Evolutionary conservation across 2,888 invertebrate species (phyloP), one percentile per base, ranked within the genome.

Genomic region (Lydus trimaculatus): DNA sequence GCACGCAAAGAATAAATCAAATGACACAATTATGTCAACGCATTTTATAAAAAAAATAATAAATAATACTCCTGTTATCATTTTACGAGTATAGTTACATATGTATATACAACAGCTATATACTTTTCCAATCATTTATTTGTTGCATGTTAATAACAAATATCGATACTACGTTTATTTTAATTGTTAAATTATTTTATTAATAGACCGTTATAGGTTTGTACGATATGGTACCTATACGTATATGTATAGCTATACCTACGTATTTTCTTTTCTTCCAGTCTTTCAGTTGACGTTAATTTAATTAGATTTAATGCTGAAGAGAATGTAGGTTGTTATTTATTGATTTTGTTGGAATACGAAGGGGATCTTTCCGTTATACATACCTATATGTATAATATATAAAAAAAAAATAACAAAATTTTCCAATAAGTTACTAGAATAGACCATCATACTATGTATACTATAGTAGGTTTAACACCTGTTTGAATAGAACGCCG

Each of bases 1-100:
- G 64, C 67, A 67, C 66, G 66, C 62, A 63, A 62, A 61, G 43
- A 66, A 63, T 39, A 23, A 63, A 63, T 39, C 11, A 62, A 36
- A 59, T 59, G 61, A 62, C 61, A 61, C 62, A 62, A 56, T 66
- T 20, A 60, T 31, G 17, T 28, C 25, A 61, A 20, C 15, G 48
- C 20, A 39, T 67, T 52, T 48, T 33, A 36, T 63, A 63, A 66
- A 48, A 20, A 20, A 20, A 56, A 25, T 25, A 8, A 13, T 39
- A 48, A 48, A n/a, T n/a, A n/a, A n/a, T n/a, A n/a, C n/a, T n/a
- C n/a, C 17, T 7, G 9, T 48, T 48, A 48, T 48, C 17, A n/a
- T n/a, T n/a, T n/a, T n/a, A n/a, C n/a, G n/a, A n/a, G n/a, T n/a
- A n/a, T n/a, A n/a, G n/a, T n/a, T n/a, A n/a, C n/a, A n/a, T n/a